Conservation (phyloP, 30 jellyfish, hydroid and myxozoan species). For the Rhopilema esculentum region DNA sequence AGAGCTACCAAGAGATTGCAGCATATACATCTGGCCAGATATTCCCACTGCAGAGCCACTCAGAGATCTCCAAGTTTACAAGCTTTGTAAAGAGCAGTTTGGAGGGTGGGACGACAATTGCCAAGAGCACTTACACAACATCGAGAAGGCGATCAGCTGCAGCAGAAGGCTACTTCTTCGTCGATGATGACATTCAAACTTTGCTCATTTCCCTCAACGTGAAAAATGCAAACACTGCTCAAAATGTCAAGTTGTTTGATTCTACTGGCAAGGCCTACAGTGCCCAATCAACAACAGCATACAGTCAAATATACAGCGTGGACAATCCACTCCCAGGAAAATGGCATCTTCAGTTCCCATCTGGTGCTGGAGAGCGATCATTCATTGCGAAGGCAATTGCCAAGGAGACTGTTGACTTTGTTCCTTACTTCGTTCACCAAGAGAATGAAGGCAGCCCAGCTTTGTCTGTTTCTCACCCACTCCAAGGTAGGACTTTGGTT, state of each 20-base stretch:
- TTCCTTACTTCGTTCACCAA: slow-evolving; percentile 35
- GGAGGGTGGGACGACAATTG: slow-evolving; percentile 26
- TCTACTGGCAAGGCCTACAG: slow-evolving; percentile 20
- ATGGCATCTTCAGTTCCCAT: slow-evolving; percentile 44
- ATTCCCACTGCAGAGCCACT: slow-evolving; percentile 46
- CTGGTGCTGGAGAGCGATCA: slow-evolving; percentile 15
- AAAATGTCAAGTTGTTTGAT: slow-evolving; percentile 25
- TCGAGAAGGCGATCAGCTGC: not conserved
- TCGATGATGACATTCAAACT: slow-evolving; percentile 56
- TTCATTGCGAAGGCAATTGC: slow-evolving; percentile 51
- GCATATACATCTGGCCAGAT: slow-evolving; percentile 81
- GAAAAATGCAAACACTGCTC: not conserved
- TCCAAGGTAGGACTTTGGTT: slow-evolving; percentile 3
- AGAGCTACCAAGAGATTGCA: slow-evolving; percentile 80
- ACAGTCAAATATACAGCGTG: slow-evolving; percentile 31
- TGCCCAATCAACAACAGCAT: slow-evolving; percentile 40
- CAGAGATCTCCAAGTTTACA: slow-evolving; percentile 43
- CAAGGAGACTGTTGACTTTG: slow-evolving; percentile 55
- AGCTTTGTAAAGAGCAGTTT: slow-evolving; percentile 44
- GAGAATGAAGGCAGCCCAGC: slow-evolving; percentile 43
- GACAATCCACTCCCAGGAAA: slow-evolving; percentile 43
- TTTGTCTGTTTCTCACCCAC: slow-evolving; percentile 42
- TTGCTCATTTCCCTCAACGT: slow-evolving; percentile 33
- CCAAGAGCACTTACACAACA: slow-evolving; percentile 22
- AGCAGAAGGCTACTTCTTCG: slow-evolving; percentile 1